These are phyloP conservation scores for Mormyrus lacerda DNA, from an alignment of 2,113 vertebrate genomes.

Conservation along the genomic window DNA sequence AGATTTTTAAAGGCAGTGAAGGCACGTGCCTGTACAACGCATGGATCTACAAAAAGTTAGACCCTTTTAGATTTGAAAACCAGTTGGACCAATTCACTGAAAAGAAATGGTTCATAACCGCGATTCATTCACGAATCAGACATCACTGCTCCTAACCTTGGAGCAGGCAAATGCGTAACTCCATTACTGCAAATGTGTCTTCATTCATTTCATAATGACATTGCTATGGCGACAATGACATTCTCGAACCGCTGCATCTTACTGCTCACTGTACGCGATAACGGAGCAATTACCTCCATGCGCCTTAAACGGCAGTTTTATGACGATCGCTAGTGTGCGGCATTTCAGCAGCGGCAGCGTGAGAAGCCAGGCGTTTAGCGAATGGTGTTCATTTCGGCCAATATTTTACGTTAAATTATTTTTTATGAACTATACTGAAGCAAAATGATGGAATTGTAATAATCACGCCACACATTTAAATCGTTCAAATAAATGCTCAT, in stretches of 20 bases:
- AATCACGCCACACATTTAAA: background rate
- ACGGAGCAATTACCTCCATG: conserved; percentile 1
- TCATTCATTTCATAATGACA: background rate
- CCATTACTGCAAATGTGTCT: background rate
- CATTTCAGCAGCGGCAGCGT: background rate
- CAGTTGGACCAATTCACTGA: background rate
- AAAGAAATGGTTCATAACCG: background rate
- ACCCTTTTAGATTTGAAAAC: background rate
- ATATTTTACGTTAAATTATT: background rate
- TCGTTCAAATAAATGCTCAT: background rate
- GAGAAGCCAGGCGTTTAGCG: background rate
- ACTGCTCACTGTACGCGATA: background rate
- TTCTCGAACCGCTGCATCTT: background rate
- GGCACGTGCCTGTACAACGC: background rate
- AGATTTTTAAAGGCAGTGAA: no score
- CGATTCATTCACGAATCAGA: background rate
- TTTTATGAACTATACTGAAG: background rate
- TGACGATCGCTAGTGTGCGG: background rate
- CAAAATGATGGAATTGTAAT: background rate
- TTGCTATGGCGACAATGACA: background rate
- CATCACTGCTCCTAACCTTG: background rate
- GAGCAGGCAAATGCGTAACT: background rate
- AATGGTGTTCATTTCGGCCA: background rate
- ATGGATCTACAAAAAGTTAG: background rate
- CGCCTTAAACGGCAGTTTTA: background rate